Evolutionary conservation across 92 coral and sea anemone species (phyloP), one percentile per base, ranked within the genome.

Genomic region (Phenganax marumi): DNA sequence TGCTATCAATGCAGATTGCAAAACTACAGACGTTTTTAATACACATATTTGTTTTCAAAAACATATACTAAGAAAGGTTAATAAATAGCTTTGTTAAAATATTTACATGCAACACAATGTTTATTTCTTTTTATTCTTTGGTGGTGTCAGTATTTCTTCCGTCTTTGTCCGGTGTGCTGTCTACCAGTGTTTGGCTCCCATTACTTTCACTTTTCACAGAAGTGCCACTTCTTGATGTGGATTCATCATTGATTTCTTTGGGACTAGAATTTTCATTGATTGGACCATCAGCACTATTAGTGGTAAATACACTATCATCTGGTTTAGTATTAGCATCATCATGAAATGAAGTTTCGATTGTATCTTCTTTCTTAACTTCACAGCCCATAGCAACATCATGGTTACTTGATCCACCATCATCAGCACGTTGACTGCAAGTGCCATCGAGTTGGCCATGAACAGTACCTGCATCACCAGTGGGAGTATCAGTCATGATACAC

Each of bases 401-500:
- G 10, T 21, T 48, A 13, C 33, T 17, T 68, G 1, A 13, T 68
- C 18, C 33, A 56, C 21, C 69, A 77, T 23, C 72, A 17, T 19
- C 60, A 48, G 70, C 43, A 47, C 12, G 10, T 2, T 14, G 47
- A 25, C 48, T 16, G 14, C n/a, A 4, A 21, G 62, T 56, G 10
- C 46, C 62, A 24, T 33, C 78, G 47, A 60, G 60, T 18, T 16
- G 76, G 51, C 16, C 66, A 63, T 68, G 76, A 68, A 73, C 79
- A 22, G 63, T 50, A 13, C 85, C 87, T 50, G 43, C 82, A 55
- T 79, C 89, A 39, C 79, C 92, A 19, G 87, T 78, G 3, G 90
- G 85, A 52, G 83, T 84, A 50, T 63, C 72, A 77, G 2, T 79
- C 92, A 64, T 83, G 91, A 70, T 79, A 74, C 12, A 63, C 85